These are phyloP conservation scores for Eristalis arbustorum DNA, from an alignment of 2,888 invertebrate genomes.

Conservation along the genomic window DNA sequence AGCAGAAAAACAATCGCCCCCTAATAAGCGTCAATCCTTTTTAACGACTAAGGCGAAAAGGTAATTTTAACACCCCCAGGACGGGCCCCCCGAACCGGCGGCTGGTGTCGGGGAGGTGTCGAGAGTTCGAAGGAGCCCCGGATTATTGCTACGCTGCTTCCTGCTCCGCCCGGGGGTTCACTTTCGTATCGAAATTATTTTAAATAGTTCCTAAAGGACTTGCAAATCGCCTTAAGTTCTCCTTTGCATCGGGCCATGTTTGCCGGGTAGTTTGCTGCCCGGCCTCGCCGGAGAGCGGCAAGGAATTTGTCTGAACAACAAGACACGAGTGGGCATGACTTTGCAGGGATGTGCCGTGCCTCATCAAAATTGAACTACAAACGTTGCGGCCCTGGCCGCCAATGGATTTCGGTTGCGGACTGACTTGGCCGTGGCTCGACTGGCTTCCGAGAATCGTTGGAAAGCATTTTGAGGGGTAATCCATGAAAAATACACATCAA, in stretches of 20 bases:
- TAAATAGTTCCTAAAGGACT: conserved; percentile 51
- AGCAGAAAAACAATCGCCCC: conserved; percentile 31
- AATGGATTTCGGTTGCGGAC: background rate
- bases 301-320: background rate
- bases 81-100: background rate
- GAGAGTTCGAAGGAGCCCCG: background rate
- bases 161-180: conserved; percentile 22
- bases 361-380: background rate
- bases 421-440: background rate
- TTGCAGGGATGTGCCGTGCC: background rate
- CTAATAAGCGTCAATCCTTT: conserved; percentile 43
- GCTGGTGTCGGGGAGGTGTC: background rate
- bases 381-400: background rate
- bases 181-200: conserved; percentile 61
- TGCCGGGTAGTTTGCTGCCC: background rate
- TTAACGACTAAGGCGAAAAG: conserved; percentile 44
- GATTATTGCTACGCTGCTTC: conserved; percentile 22
- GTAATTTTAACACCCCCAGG: conserved; percentile 35
- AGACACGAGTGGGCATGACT: background rate
- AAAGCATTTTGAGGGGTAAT: background rate
- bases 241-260: conserved; percentile 5
- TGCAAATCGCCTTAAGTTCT: conserved; percentile 54
- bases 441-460: background rate
- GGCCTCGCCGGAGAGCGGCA: background rate
- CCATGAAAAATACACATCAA: background rate